Evolutionary conservation across 1,140 invertebrate species (phyloP).

Genomic region (Heliconius congener): DNA sequence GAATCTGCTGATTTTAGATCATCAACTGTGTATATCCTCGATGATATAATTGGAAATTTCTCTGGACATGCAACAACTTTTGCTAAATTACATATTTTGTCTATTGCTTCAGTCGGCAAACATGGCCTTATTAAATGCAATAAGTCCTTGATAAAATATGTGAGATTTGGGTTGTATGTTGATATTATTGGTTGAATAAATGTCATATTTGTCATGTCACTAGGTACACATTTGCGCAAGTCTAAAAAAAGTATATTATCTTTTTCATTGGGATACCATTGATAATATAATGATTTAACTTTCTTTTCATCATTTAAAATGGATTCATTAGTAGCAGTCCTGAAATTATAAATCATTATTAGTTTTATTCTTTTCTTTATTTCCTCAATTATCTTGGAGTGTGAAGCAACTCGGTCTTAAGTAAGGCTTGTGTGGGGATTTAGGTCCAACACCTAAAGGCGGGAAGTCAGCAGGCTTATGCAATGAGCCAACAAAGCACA

Average conservation of each 20-base stretch:
- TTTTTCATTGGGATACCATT: constrained; percentile 73
- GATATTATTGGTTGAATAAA: constrained; percentile 66
- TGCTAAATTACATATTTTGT: constrained; percentile 64
- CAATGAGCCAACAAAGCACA: too few relatives aligned
- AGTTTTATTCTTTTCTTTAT: not conserved
- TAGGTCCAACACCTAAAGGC: too few relatives aligned
- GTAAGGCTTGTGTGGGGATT: too few relatives aligned
- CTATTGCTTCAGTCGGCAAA: constrained; percentile 47
- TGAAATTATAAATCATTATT: constrained; percentile 43
- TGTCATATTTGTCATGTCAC: constrained; percentile 57
- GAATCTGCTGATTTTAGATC: constrained; percentile 49
- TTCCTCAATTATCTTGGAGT: not conserved
- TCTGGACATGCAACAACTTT: constrained; percentile 63
- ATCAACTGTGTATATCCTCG: constrained; percentile 64
- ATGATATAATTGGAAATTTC: constrained; percentile 42
- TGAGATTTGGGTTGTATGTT: constrained; percentile 65
- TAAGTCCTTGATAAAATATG: constrained; percentile 62
- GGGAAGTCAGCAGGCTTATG: too few relatives aligned
- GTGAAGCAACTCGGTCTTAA: too few relatives aligned
- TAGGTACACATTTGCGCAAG: constrained; percentile 60
- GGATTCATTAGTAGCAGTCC: constrained; percentile 40
- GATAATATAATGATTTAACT: constrained; percentile 55
- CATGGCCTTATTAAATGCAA: constrained; percentile 60
- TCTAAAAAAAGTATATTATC: constrained; percentile 55
- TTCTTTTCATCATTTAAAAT: constrained; percentile 52